These are phyloP conservation scores for Xenopus laevis DNA, from an alignment of 2,113 vertebrate species.

Conservation along the genomic window DNA sequence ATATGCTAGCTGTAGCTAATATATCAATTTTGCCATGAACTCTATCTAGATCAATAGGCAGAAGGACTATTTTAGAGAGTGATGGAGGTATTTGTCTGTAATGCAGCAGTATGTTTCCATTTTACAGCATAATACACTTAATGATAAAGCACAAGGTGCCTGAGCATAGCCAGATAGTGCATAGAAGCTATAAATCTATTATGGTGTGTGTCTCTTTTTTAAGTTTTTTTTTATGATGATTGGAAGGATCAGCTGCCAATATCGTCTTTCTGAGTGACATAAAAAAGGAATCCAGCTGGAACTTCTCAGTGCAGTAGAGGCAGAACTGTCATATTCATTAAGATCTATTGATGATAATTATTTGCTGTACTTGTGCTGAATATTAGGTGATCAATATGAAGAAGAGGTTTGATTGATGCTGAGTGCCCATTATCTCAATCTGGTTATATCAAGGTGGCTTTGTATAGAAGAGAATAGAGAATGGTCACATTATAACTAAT, in stretches of 20 bases:
- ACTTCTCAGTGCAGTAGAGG: neutral
- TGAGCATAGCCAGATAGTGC: neutral
- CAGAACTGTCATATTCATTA: neutral
- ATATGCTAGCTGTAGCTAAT: slow-evolving; percentile 22
- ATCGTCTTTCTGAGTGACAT: slow-evolving; percentile 14
- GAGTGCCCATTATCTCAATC: neutral
- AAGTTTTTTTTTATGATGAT: slow-evolving; percentile 4
- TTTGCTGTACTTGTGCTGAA: neutral
- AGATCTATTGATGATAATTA: neutral
- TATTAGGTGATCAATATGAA: slow-evolving; percentile 5
- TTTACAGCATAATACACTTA: slow-evolving; percentile 15
- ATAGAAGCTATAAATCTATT: slow-evolving; percentile 10
- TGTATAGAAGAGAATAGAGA: neutral
- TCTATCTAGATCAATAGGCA: slow-evolving; percentile 31
- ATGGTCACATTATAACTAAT: too few relatives aligned
- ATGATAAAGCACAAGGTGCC: slow-evolving; percentile 15
- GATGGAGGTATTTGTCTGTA: slow-evolving; percentile 28
- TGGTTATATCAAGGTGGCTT: neutral
- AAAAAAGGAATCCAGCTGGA: neutral
- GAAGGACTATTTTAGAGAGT: slow-evolving; percentile 12
- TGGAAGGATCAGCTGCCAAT: slow-evolving; percentile 2
- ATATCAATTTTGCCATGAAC: slow-evolving; percentile 21
- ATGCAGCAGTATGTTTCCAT: slow-evolving; percentile 24
- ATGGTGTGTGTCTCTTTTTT: neutral
- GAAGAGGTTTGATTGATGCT: neutral